Base-by-base conservation (phyloP, 2,888 invertebrate genomes). In the Drosophila anceps region DNA sequence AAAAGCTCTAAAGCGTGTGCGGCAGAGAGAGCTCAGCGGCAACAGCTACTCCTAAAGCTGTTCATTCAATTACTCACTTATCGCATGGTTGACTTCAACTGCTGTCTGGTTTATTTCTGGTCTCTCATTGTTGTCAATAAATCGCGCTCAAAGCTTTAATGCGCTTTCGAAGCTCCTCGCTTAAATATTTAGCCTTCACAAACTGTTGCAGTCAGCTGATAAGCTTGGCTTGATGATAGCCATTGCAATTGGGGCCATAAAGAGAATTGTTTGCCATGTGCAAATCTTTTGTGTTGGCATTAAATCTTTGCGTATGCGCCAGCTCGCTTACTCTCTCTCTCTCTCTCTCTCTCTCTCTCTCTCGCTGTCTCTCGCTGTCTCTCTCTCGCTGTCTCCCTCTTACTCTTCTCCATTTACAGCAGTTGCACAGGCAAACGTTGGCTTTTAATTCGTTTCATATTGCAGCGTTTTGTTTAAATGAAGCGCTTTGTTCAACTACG, bases 381-480 rank as follows among this genome's bases (percentile, higher is more conserved):
- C n/a, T 13, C 29, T 50, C 54, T 10, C 15, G 10, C 35, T 8
- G 20, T 13, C 35, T 53, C 24, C 15, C 24, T 13, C 35, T 58
- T 46, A 8, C 54, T 39, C 27, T 54, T 39, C 27, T 24, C 44
- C 55, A 33, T 41, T 20, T 51, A 33, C n/a, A 59, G 43, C 43
- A n/a, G 41, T 50, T 54, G 39, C 71, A 69, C 69, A 58, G 33
- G 35, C 43, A 57, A 44, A 61, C 69, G 75, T 57, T 86, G 86
- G 79, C 74, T 81, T 88, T 86, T 89, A 88, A 84, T 84, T 89
- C 82, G 89, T 84, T 86, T 88, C 84, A 81, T 86, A 88, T 86
- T 81, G 89, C 84, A 73, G 71, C 87, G 87, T 87, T 84, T 84
- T 84, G 84, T 88, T 84, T 82, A 86, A 88, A 88, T 81, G 84